Conservation (phyloP, 2,113 vertebrate genomes). For the Callorhinus ursinus region DNA sequence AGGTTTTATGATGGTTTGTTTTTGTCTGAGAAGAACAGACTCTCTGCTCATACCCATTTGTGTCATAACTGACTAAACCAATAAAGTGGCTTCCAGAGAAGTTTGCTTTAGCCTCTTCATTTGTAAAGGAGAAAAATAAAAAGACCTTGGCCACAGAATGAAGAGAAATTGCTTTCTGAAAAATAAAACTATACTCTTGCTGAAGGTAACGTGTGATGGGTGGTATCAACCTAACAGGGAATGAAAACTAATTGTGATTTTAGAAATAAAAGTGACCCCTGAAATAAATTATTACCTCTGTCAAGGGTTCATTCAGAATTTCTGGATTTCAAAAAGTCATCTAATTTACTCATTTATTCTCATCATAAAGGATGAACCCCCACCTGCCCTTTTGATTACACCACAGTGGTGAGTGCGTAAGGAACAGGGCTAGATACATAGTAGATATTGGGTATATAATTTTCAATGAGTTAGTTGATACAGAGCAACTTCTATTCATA, state of each 20-base stretch:
- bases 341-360: not conserved
- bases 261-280: not conserved
- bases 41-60: not conserved
- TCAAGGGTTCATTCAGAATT: not conserved
- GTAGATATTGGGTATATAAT: not conserved
- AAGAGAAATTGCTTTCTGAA: not conserved
- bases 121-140: conserved; percentile 36
- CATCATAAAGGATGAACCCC: not conserved
- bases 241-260: conserved; percentile 1
- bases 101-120: not conserved
- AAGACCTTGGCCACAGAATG: not conserved
- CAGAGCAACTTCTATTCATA: not conserved
- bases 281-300: not conserved
- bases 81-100: not conserved
- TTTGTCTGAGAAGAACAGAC: conserved; percentile 42
- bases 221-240: not conserved
- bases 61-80: conserved; percentile 48
- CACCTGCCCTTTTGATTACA: not conserved
- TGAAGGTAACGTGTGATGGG: not conserved
- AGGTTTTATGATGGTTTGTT: not conserved
- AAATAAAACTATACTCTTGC: not conserved
- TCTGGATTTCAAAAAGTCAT: not conserved
- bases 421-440: not conserved
- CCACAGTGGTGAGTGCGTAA: not conserved
- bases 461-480: not conserved